Conservation (phyloP, 2,797 vertebrate genomes). For the Morelia viridis region DNA sequence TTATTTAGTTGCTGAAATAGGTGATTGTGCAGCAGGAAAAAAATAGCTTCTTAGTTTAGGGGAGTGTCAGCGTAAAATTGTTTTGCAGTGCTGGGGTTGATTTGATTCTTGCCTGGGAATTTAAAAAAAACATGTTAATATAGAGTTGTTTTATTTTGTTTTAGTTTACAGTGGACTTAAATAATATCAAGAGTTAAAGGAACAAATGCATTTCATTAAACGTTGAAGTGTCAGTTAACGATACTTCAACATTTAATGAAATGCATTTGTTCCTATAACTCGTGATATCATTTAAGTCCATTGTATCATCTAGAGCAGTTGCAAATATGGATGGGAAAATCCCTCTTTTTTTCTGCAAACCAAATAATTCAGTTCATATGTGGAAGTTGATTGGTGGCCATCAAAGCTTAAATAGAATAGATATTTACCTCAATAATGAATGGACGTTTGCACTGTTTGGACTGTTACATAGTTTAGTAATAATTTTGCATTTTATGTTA, state of each 20-base stretch:
- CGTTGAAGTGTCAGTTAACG: neutral
- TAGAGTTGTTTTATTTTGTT: neutral
- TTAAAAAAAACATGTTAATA: conserved; percentile 2
- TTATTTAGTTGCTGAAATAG: conserved; percentile 79
- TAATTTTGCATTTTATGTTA: neutral
- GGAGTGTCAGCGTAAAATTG: conserved; percentile 62
- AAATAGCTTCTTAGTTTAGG: conserved; percentile 58
- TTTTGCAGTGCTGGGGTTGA: conserved; percentile 68
- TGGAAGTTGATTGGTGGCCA: conserved; percentile 46
- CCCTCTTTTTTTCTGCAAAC: conserved; percentile 46
- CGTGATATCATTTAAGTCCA: conserved; percentile 44
- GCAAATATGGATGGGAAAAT: neutral
- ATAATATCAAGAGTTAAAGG: no score
- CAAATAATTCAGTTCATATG: conserved; percentile 39
- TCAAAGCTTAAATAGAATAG: conserved; percentile 43
- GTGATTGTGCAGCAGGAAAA: conserved; percentile 74
- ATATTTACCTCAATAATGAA: conserved; percentile 53
- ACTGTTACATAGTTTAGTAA: conserved; percentile 21
- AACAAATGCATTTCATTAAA: no score
- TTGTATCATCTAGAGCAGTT: conserved; percentile 45
- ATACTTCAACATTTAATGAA: conserved; percentile 47
- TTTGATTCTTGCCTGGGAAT: conserved; percentile 49
- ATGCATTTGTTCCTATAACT: conserved; percentile 44
- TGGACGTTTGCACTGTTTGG: conserved; percentile 50
- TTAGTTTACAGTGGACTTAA: neutral